Conservation (phyloP, 2,797 vertebrate genomes). For the Heliangelus exortis region DNA sequence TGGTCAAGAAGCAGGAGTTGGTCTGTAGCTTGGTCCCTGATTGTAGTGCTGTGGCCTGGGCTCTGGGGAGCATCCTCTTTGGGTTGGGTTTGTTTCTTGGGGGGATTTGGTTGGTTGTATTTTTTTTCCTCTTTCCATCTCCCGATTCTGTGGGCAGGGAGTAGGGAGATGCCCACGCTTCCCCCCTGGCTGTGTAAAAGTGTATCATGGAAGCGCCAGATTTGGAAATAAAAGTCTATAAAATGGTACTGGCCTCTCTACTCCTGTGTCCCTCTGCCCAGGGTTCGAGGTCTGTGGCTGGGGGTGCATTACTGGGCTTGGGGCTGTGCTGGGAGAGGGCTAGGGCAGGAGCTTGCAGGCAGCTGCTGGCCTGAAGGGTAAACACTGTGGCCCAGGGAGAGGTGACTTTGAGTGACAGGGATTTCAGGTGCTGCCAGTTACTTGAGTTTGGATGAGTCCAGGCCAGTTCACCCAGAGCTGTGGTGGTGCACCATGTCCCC, state of each 20-base stretch:
- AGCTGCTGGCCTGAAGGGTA: not conserved
- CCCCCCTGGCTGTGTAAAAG: conserved; percentile 76
- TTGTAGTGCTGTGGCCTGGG: conserved; percentile 67
- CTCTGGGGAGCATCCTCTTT: conserved; percentile 63
- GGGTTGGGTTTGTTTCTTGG: conserved; percentile 12
- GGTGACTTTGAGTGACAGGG: not conserved
- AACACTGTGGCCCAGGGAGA: rapidly evolving
- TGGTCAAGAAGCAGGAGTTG: not conserved
- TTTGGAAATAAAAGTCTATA: conserved; percentile 85
- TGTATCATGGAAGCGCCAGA: conserved; percentile 80
- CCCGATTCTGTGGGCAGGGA: conserved; percentile 39
- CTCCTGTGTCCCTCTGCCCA: not conserved
- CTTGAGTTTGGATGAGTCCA: not conserved
- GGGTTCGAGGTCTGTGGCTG: rapidly evolving
- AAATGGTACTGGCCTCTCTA: conserved; percentile 43
- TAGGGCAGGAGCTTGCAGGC: not conserved
- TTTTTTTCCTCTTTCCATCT: not conserved
- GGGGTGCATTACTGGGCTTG: rapidly evolving
- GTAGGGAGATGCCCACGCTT: conserved; percentile 14
- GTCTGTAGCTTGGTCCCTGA: conserved; percentile 11
- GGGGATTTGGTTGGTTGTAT: not conserved
- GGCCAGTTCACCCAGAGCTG: not conserved
- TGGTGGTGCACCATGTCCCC: not conserved
- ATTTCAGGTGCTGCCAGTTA: not conserved
- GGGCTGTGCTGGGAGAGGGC: not conserved